Conservation (phyloP, 2,113 vertebrate species). For the Ptilorrhoa leucosticta region DNA sequence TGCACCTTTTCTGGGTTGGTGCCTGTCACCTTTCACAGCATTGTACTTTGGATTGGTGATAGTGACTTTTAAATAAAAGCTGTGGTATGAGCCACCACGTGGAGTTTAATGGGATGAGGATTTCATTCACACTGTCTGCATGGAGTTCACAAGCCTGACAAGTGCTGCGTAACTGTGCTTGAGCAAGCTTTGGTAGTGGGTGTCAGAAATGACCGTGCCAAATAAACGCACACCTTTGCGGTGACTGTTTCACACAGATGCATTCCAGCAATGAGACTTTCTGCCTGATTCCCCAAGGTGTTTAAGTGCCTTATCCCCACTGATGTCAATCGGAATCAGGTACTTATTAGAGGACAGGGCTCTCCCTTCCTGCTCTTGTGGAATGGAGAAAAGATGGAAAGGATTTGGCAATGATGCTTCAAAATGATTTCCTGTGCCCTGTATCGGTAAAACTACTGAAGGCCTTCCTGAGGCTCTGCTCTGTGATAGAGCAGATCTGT, state of each 20-base stretch:
- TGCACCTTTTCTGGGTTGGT: not conserved
- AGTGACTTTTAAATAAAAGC: not conserved
- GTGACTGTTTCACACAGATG: not conserved
- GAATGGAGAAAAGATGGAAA: not conserved
- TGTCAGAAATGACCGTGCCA: not conserved
- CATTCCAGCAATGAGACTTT: not conserved
- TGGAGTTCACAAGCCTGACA: not conserved
- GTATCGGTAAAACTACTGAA: not conserved
- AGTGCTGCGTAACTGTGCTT: not conserved
- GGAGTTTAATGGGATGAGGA: not conserved
- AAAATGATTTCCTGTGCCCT: not conserved
- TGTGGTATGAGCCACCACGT: fast-evolving
- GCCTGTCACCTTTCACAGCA: not conserved
- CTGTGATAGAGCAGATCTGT: not conserved
- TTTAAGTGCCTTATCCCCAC: not conserved
- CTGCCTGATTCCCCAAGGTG: not conserved
- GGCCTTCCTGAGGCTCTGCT: not conserved
- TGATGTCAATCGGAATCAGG: not conserved
- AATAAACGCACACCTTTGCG: not conserved
- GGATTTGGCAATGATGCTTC: not conserved
- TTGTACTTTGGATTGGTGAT: not conserved
- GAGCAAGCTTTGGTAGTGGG: not conserved
- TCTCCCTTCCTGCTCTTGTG: not conserved
- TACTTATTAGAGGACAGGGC: not conserved
- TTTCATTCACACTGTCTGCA: not conserved